Base-by-base conservation (phyloP, 2,888 invertebrate genomes). In the Dryococelus australis region DNA sequence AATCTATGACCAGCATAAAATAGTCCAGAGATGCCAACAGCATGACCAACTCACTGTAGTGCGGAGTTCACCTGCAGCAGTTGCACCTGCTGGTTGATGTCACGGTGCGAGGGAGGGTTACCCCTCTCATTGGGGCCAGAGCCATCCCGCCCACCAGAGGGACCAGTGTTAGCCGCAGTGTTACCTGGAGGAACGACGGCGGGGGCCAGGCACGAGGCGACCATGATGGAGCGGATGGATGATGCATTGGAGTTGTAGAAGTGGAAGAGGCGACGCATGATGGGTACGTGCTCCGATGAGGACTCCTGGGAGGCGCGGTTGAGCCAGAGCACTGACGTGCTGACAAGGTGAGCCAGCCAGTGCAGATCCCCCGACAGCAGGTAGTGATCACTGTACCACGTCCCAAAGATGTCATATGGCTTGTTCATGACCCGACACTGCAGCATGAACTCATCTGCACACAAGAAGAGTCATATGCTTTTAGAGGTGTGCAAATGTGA, bases 401-500 rank as follows among this genome's bases (percentile, higher is more conserved):
- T 96, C 13, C 97, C 97, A 92, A 97, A 97, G 89, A 97, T 96
- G 92, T 97, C 97, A 90, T 97, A 97, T 0, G 97, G 97, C 90
- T 96, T 96, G 92, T 97, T 97, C 85, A 95, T 94, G 12, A 97
- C 96, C 86, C 96, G 93, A 90, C 96, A 96, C 90, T 96, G 95
- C 65, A 96, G 93, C 89, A 94, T 93, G 90, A 97, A 96, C 87
- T 94, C 94, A 91, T 94, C 96, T 96, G 91, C 81, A 92, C 92
- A 87, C 47, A 47, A 10, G 8, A 47, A 24, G 13, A 83, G 86
- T 24, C 51, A 16, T 24, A 51, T 35, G 35, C 35, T 35, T 35
- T 35, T 35, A 35, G 35, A 35, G 43, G 28, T 12, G 26, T 24
- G 43, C 84, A 20, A 85, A 16, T 27, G n/a, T 12, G 35, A 35